Evolutionary conservation across 2,888 invertebrate genomes (phyloP).

Genomic region (Drymonia ruficornis): DNA sequence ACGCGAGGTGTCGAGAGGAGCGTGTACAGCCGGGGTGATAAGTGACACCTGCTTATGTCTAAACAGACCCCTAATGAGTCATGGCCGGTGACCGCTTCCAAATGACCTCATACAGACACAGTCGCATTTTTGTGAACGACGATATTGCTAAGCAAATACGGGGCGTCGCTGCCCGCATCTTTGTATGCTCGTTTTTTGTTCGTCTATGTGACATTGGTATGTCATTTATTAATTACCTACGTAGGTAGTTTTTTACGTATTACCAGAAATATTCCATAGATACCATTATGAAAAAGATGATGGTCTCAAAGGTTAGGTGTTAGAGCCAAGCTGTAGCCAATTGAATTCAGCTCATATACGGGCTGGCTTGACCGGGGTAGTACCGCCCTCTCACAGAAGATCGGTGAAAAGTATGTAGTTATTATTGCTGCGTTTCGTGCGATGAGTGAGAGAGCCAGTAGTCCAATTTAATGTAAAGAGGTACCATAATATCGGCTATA

Average conservation of each 20-base stretch:
- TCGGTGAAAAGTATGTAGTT: too few relatives aligned
- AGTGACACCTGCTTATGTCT: background rate
- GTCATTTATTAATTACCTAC: slow-evolving; percentile 6
- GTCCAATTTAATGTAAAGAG: too few relatives aligned
- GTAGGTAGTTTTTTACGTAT: background rate
- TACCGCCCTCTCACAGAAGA: too few relatives aligned
- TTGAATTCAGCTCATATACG: too few relatives aligned
- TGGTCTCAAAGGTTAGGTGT: too few relatives aligned
- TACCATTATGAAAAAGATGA: background rate
- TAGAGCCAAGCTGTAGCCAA: too few relatives aligned
- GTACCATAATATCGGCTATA: too few relatives aligned
- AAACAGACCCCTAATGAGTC: slow-evolving; percentile 37
- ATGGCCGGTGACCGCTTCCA: slow-evolving; percentile 44
- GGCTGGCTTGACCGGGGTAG: too few relatives aligned
- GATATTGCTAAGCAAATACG: slow-evolving; percentile 47
- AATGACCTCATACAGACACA: slow-evolving; percentile 63
- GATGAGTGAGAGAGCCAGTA: too few relatives aligned
- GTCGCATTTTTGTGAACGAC: slow-evolving; percentile 50
- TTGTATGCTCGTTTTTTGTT: slow-evolving; percentile 14
- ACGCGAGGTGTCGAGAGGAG: too few relatives aligned
- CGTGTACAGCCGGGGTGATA: too few relatives aligned
- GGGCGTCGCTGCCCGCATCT: slow-evolving; percentile 20
- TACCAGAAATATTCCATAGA: background rate
- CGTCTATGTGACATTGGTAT: slow-evolving; percentile 14
- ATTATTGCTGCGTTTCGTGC: too few relatives aligned